A percentile compares a stretch with the other conserved stretches of the same genome.
phyloP scores from a whole-genome alignment of 2,888 invertebrate species.

The Petrolisthes manimaculis region DNA sequence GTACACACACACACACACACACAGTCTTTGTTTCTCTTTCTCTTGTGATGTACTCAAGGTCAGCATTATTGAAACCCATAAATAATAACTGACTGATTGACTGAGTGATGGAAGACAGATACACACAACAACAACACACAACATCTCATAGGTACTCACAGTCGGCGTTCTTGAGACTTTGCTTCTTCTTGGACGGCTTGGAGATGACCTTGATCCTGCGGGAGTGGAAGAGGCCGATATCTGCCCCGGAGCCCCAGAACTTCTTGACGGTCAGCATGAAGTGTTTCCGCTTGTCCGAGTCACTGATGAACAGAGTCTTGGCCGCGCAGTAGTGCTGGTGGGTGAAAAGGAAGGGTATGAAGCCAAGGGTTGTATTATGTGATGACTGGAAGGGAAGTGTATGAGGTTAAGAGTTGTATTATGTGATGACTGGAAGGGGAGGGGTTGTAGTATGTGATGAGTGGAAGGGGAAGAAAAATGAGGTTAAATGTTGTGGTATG shows the following conservation, averaged over 20 bases:
- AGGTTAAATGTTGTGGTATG: neutral
- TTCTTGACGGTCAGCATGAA: slow-evolving; percentile 99
- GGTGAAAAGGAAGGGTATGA: neutral
- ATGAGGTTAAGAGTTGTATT: too few relatives aligned
- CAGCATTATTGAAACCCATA: neutral
- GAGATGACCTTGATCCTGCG: slow-evolving; percentile 99
- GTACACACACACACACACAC: too few relatives aligned
- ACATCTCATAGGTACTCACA: slow-evolving; percentile 71
- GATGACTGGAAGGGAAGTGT: too few relatives aligned
- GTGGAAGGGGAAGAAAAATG: neutral
- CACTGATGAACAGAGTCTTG: slow-evolving; percentile 98
- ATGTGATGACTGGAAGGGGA: neutral
- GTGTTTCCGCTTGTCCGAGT: slow-evolving; percentile 98
- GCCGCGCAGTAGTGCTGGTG: slow-evolving; percentile 94
- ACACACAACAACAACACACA: slow-evolving; percentile 52
- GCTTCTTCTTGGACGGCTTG: slow-evolving; percentile 99
- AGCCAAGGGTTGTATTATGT: too few relatives aligned
- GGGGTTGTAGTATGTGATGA: neutral
- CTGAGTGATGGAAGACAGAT: neutral
- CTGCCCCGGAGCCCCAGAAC: slow-evolving; percentile 98
- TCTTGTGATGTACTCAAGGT: neutral
- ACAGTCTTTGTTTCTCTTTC: too few relatives aligned
- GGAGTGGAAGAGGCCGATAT: slow-evolving; percentile 98
- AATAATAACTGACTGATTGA: neutral
- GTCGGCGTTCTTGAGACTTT: slow-evolving; percentile 98